Percentiles rank a stretch among this genome's conserved stretches.
Evolutionary conservation across 92 coral and sea anemone genomes (phyloP).

Genomic region (Micromussa lordhowensis): DNA sequence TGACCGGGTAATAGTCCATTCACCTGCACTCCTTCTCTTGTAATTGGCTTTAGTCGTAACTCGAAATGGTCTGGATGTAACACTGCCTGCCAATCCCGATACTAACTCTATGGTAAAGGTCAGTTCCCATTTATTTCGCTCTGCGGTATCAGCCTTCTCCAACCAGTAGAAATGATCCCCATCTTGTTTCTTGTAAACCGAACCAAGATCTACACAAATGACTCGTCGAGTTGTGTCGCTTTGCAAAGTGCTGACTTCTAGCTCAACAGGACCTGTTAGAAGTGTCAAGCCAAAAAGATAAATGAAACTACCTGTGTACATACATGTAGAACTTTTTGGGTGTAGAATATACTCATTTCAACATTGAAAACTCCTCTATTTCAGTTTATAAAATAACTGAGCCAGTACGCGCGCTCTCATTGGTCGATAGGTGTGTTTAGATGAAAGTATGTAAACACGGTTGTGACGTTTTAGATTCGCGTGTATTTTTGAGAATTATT

Average conservation of each 20-base stretch:
- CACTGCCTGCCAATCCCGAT: constrained; percentile 32
- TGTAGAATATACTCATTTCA: no score
- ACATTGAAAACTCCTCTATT: no score
- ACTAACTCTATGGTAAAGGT: constrained; percentile 38
- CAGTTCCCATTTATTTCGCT: constrained; percentile 74
- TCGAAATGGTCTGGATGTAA: constrained; percentile 37
- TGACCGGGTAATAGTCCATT: neutral
- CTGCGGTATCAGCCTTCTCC: constrained; percentile 72
- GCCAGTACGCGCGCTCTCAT: no score
- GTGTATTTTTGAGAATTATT: no score
- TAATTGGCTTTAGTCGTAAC: constrained; percentile 41
- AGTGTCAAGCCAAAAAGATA: neutral
- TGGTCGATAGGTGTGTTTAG: no score
- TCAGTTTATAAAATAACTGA: no score
- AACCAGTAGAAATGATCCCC: constrained; percentile 77
- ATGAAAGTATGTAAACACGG: no score
- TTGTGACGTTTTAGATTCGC: no score
- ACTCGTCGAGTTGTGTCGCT: constrained; percentile 29
- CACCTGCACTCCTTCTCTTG: constrained; percentile 38
- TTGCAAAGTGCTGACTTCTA: constrained; percentile 25
- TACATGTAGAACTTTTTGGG: no score
- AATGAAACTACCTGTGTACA: no score
- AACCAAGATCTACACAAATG: constrained; percentile 73
- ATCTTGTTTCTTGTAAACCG: constrained; percentile 68
- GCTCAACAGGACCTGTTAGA: constrained; percentile 64